phyloP scores from a whole-genome alignment of 1,140 invertebrate genomes.

The Diorhabda elongata region DNA sequence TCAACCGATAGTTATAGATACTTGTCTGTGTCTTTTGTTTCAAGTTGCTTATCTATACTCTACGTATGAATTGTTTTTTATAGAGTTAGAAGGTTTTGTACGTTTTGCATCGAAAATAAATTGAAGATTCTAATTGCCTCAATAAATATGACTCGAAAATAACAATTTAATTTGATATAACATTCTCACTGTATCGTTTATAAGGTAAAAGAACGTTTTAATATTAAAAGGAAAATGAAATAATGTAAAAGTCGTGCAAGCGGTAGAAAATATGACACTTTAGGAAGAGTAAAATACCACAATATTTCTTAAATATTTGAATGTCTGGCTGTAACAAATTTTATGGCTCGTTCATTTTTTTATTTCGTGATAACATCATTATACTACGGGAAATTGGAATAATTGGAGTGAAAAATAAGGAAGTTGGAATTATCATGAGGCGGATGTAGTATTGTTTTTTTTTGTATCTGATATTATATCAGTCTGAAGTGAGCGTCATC shows the following conservation, averaged over 20 bases:
- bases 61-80: no score
- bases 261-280: constrained; percentile 19
- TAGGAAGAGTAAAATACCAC: constrained; percentile 16
- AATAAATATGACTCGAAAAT: not conserved
- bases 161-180: constrained; percentile 3
- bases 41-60: no score
- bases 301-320: constrained; percentile 22
- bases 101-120: no score
- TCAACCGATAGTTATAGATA: no score
- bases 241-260: constrained; percentile 16
- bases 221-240: constrained; percentile 21
- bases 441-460: no score
- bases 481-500: no score
- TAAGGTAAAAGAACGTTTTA: constrained; percentile 10
- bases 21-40: no score
- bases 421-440: no score
- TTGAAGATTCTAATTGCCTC: not conserved
- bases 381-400: not conserved
- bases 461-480: no score
- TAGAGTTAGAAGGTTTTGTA: no score
- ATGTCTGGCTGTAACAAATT: constrained; percentile 22
- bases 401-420: not conserved
- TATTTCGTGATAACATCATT: constrained; percentile 23
- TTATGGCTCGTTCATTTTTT: constrained; percentile 14
- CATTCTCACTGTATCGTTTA: not conserved